A percentile compares a stretch with the other conserved stretches of the same genome.
Evolutionary conservation across 2,888 invertebrate genomes (phyloP).

Genomic region (Clitarchus hookeri): DNA sequence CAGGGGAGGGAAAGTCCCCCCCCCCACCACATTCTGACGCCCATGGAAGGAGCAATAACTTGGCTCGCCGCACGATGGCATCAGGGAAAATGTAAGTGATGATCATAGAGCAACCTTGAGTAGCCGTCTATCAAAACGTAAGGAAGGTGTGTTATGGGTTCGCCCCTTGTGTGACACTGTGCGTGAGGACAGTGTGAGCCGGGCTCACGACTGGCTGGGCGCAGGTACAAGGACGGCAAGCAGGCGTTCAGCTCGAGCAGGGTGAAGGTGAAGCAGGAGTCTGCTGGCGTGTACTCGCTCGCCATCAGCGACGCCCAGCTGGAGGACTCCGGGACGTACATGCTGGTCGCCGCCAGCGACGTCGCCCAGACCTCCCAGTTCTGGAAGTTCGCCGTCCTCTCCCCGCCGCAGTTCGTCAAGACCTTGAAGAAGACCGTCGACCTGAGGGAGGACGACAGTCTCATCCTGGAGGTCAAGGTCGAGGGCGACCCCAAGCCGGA

Average conservation of each 20-base stretch:
- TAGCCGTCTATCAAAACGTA: too few species aligned
- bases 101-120: too few species aligned
- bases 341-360: constrained; percentile 78
- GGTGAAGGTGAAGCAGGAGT: constrained; percentile 72
- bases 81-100: too few species aligned
- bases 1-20: too few species aligned
- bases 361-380: constrained; percentile 90
- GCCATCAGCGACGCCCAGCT: constrained; percentile 72
- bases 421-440: constrained; percentile 69
- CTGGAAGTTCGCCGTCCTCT: constrained; percentile 84
- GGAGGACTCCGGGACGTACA: constrained; percentile 86
- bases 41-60: too few species aligned
- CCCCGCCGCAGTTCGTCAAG: constrained; percentile 75
- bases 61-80: too few species aligned
- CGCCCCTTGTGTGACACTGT: too few species aligned
- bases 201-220: not conserved
- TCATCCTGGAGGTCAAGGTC: constrained; percentile 74
- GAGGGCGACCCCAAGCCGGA: constrained; percentile 83
- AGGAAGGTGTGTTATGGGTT: too few species aligned
- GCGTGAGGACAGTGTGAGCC: too few species aligned
- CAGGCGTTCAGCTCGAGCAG: constrained; percentile 73
- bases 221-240: constrained; percentile 81
- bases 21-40: too few species aligned
- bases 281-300: constrained; percentile 65
- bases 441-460: constrained; percentile 76